Percentiles rank a stretch among this genome's conserved stretches.
These are phyloP conservation scores for Apamea anceps DNA, from an alignment of 2,888 invertebrate species.

Conservation along the genomic window DNA sequence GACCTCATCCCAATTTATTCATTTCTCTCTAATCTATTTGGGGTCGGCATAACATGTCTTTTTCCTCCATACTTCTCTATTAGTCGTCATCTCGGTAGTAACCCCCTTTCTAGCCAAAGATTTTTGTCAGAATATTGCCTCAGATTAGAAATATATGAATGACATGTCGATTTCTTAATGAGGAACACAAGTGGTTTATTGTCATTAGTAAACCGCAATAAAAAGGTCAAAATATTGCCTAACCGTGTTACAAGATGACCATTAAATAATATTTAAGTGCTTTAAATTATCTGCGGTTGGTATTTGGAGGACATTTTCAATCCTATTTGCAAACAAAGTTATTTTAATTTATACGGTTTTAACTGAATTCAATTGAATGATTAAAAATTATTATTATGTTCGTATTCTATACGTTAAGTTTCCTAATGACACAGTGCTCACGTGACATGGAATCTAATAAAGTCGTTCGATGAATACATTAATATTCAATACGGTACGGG, in stretches of 20 bases:
- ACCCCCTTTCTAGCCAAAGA: no score
- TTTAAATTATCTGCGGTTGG: slow-evolving; percentile 36
- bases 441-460: slow-evolving; percentile 11
- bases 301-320: slow-evolving; percentile 47
- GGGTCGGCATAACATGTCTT: background rate
- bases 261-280: slow-evolving; percentile 49
- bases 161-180: background rate
- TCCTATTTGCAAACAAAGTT: slow-evolving; percentile 11
- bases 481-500: background rate
- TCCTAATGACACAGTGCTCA: slow-evolving; percentile 13
- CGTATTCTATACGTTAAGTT: background rate
- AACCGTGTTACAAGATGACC: slow-evolving; percentile 46
- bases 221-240: slow-evolving; percentile 51
- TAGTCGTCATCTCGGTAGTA: no score
- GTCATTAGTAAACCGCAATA: slow-evolving; percentile 26
- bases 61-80: no score
- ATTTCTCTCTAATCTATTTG: background rate
- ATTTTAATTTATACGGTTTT: slow-evolving; percentile 6
- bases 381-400: slow-evolving; percentile 24
- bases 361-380: slow-evolving; percentile 1
- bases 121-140: no score
- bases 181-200: slow-evolving; percentile 13
- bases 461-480: slow-evolving; percentile 22
- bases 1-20: background rate
- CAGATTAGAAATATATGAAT: background rate